Base-by-base conservation (phyloP, 2,797 vertebrate genomes). In the Pantherophis vulpinus region DNA sequence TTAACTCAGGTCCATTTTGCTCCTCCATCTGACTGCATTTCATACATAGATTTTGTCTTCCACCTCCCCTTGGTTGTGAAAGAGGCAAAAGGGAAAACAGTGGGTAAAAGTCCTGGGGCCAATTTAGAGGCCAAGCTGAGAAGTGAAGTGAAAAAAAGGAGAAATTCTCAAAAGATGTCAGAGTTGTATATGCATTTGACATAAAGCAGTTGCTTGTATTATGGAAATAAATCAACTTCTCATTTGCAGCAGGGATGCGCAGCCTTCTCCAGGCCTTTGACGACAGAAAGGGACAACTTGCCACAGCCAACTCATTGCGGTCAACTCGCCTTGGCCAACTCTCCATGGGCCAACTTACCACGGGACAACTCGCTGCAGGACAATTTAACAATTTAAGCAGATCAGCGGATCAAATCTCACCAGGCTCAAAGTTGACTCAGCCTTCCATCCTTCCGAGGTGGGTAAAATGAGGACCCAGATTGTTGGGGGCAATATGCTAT, bases 11-110 rank as follows among this genome's bases (percentile, higher is more conserved):
- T 83, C n/a, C 94, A 74, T 89, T 90, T 27, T 0, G 2, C 70
- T 90, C 0, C 70, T 61, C 91, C 86, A 91, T 91, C n/a, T 93
- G 90, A 70, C 87, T 1, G 0, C 11, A 86, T 95, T 97, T 96
- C 58, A 63, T 29, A 92, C 61, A 14, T 95, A 94, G 27, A 23
- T 93, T 91, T 47, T 95, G 93, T 54, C 90, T 20, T n/a, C 25
- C 32, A 91, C 42, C 13, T 32, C 37, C 2, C 74, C 4, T 83
- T 83, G 74, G 9, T 83, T 83, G 37, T 47, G 20, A 83, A 83
- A 83, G 9, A 83, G 74, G 20, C 74, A 83, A 25, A 10, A 83
- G 4, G 74, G 37, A 83, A 25, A 83, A 47, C 74, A 47, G 10
- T 47, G 20, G 25, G 10, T 83, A 83, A 83, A 74, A 47, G 10